phyloP scores from a whole-genome alignment of 2,113 vertebrate genomes.

The Chloebia gouldiae region DNA sequence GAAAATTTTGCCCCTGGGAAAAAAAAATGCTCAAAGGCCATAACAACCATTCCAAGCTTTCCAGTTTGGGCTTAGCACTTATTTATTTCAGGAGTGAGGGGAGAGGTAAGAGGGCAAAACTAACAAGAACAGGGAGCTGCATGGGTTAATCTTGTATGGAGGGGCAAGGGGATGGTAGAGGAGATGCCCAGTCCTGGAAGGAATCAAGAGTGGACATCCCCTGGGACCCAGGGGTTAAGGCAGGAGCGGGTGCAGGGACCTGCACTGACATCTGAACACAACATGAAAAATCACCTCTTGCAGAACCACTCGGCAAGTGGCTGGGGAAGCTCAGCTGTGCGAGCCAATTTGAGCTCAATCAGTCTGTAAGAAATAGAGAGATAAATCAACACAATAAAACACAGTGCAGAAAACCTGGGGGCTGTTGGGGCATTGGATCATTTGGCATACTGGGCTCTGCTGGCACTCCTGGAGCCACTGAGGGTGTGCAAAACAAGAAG shows the following conservation, averaged over 20 bases:
- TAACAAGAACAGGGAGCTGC: neutral
- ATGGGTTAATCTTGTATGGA: neutral
- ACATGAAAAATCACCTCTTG: constrained; percentile 35
- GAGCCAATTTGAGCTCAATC: constrained; percentile 12
- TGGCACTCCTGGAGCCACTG: neutral
- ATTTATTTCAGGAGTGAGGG: neutral
- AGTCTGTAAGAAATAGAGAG: neutral
- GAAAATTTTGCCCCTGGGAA: constrained; percentile 12
- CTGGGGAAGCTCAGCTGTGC: neutral
- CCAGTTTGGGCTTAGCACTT: neutral
- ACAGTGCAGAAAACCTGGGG: neutral
- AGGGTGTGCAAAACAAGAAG: neutral
- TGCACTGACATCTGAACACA: neutral
- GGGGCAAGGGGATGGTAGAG: neutral
- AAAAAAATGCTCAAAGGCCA: neutral
- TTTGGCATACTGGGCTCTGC: neutral
- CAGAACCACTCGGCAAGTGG: neutral
- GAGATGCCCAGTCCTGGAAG: neutral
- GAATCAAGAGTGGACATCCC: accelerated
- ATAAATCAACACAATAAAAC: constrained; percentile 22
- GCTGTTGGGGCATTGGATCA: neutral
- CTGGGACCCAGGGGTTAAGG: neutral
- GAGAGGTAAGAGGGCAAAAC: neutral
- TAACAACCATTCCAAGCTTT: neutral
- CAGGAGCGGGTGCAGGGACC: neutral